Evolutionary conservation across 2,113 vertebrate species (phyloP).

Genomic region (Apodemus sylvaticus): DNA sequence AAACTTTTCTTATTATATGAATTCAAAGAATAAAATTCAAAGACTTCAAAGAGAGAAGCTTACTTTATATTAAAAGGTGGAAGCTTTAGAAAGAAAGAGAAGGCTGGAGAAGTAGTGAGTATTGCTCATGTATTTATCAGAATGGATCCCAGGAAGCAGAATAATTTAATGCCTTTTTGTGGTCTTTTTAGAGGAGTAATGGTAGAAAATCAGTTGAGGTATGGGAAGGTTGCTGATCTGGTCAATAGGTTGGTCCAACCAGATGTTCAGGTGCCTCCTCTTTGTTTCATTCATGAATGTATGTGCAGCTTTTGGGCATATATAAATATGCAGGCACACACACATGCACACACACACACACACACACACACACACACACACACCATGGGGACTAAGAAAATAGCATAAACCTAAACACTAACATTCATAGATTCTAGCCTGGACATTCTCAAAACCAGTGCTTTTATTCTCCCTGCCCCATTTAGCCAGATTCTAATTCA

Average conservation of each 20-base stretch:
- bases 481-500: not conserved
- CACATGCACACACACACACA: too few species aligned
- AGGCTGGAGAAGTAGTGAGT: not conserved
- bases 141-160: not conserved
- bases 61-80: not conserved
- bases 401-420: too few species aligned
- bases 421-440: too few species aligned
- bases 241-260: not conserved
- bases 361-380: too few species aligned
- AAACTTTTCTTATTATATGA: not conserved
- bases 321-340: accelerated
- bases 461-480: too few species aligned
- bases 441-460: not conserved
- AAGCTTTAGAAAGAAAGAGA: not conserved
- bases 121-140: not conserved
- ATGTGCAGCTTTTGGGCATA: not conserved
- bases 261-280: not conserved
- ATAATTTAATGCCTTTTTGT: not conserved
- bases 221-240: not conserved
- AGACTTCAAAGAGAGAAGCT: not conserved
- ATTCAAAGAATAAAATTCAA: not conserved
- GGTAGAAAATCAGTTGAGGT: not conserved
- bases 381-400: too few species aligned
- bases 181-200: not conserved
- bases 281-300: not conserved